These are phyloP conservation scores for Trissolcus japonicus DNA, from an alignment of 2,888 invertebrate species.

Conservation along the genomic window DNA sequence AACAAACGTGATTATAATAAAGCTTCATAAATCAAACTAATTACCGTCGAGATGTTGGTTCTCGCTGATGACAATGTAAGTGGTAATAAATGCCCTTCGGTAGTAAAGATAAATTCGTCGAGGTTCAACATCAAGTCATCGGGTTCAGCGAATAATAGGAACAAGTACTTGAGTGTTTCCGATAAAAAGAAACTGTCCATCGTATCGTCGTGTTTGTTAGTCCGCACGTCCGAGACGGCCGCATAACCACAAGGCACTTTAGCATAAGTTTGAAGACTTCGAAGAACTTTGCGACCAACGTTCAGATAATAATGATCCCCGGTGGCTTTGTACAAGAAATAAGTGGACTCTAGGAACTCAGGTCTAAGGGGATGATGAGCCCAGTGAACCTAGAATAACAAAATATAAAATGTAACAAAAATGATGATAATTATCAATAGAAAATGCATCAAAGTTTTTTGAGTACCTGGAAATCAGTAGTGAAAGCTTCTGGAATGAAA, in stretches of 20 bases:
- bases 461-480: constrained; percentile 92
- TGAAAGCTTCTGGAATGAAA: constrained; percentile 99
- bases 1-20: neutral
- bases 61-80: constrained; percentile 85
- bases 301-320: constrained; percentile 96
- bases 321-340: constrained; percentile 96
- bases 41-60: constrained; percentile 78
- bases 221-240: constrained; percentile 96
- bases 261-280: constrained; percentile 92
- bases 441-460: too few species aligned
- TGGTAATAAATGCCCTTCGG: constrained; percentile 97
- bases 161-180: constrained; percentile 98
- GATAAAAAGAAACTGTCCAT: constrained; percentile 99
- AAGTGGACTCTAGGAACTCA: constrained; percentile 98
- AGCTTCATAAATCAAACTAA: constrained; percentile 64
- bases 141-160: constrained; percentile 92
- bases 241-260: constrained; percentile 98
- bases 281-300: constrained; percentile 91
- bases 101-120: constrained; percentile 92
- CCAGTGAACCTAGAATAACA: constrained; percentile 89
- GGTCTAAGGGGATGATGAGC: constrained; percentile 97
- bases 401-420: neutral
- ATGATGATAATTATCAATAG: too few species aligned
- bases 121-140: constrained; percentile 88
- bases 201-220: constrained; percentile 93